These are phyloP conservation scores for Heterodera filipjevi DNA, from an alignment of 2,888 invertebrate species.

Conservation along the genomic window DNA sequence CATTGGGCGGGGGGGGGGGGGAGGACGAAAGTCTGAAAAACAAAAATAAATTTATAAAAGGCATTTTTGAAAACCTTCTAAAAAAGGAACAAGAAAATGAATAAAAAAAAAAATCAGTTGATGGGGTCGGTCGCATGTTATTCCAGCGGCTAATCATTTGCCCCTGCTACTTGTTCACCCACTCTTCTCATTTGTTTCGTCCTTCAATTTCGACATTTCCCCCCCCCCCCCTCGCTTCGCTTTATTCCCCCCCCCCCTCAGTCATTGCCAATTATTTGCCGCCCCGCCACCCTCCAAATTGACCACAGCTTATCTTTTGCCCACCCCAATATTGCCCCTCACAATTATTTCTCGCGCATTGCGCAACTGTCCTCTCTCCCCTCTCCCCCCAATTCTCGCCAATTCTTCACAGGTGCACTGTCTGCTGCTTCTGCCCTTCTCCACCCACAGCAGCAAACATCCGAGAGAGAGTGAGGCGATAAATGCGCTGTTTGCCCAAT, in stretches of 20 bases:
- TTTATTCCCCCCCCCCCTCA: background rate
- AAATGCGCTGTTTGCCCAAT: conserved; percentile 5
- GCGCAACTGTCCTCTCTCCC: background rate
- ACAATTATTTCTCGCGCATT: conserved; percentile 23
- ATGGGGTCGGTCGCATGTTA: no score
- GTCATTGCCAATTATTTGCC: background rate
- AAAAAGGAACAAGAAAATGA: no score
- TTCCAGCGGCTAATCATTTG: no score
- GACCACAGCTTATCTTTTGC: background rate
- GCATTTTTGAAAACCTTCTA: no score
- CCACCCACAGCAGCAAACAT: background rate
- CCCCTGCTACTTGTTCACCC: no score
- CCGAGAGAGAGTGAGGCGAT: background rate
- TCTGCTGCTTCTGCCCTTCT: background rate
- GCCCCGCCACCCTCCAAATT: background rate
- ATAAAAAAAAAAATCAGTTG: no score
- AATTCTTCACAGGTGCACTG: background rate
- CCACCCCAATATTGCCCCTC: conserved; percentile 14
- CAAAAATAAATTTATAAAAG: no score
- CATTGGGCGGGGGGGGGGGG: background rate
- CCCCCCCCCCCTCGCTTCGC: background rate
- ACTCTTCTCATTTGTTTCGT: background rate
- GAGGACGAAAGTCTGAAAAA: no score
- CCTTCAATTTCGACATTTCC: background rate
- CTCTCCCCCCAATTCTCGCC: background rate